Base-by-base conservation (phyloP, 2,113 vertebrate genomes). In the Epinephelus lanceolatus region DNA sequence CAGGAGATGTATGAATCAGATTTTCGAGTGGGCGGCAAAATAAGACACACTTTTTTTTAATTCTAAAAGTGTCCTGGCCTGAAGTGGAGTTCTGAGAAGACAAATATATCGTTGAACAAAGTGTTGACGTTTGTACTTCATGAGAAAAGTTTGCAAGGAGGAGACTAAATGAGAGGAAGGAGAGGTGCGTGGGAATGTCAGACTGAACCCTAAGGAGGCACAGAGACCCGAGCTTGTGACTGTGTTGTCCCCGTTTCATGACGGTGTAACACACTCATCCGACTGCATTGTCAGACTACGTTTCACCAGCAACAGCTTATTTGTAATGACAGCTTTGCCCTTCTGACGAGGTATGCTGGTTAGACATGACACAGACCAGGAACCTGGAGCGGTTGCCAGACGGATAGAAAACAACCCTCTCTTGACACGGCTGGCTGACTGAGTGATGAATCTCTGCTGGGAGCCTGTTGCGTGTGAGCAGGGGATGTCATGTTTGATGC, bases 241-340 rank as follows among this genome's bases (percentile, higher is more conserved):
- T 80, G 82, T 63, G 15, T 49, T 59, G 73, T 81, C 75, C 73
- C 68, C 1, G 60, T 78, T 73, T 80, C 33, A 79, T 68, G 73
- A 84, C 14, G 23, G 8, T 52, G 81, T 67, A n/a, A 59, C 70
- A 78, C 83, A 92, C 91, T 80, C 79, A 88, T 90, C 72, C 11
- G 37, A 91, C 92, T 53, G 25, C 92, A 93, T 91, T 95, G 85
- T 91, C 92, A 93, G 81, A 89, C 84, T n/a, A 30, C 19, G 84
- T 80, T 82, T 78, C 76, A 73, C 12, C 70, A 51, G 68, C 52
- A 73, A 66, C 62, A 63, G 65, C 23, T 84, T 42, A 89, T 84
- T 49, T 17, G 74, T 88, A 90, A 90, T 77, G 89, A 92, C 93
- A 90, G 91, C 70, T 89, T 71, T 83, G 79, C 76, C 74, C 81